Evolutionary conservation across 2,797 vertebrate species (phyloP).

Genomic region (Carapus acus): DNA sequence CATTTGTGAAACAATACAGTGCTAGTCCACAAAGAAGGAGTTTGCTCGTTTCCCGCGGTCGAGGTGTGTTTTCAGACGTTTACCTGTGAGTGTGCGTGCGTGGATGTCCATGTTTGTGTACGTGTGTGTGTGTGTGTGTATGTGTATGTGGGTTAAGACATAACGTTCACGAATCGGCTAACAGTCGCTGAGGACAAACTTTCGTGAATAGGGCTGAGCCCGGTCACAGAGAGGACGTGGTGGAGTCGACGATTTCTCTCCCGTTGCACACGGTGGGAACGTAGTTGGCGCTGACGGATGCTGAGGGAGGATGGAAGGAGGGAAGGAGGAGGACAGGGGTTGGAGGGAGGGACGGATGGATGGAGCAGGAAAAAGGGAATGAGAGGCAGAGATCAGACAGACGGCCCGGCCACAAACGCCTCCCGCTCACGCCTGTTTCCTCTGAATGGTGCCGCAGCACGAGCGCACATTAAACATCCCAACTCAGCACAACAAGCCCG

Average conservation of each 20-base stretch:
- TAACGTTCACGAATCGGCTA: slow-evolving; percentile 79
- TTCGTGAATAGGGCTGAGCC: slow-evolving; percentile 50
- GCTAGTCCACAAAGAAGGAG: slow-evolving; percentile 64
- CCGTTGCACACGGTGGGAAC: slow-evolving; percentile 95
- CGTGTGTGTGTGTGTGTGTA: slow-evolving; percentile 5
- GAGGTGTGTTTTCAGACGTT: slow-evolving; percentile 12
- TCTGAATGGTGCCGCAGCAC: too few species aligned
- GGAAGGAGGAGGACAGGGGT: slow-evolving; percentile 23
- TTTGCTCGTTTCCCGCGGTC: slow-evolving; percentile 28
- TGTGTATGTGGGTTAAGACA: slow-evolving; percentile 60
- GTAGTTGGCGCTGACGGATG: slow-evolving; percentile 84
- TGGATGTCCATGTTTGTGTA: slow-evolving; percentile 29
- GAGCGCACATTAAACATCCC: too few species aligned
- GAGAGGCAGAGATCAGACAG: slow-evolving; percentile 2
- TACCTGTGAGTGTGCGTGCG: slow-evolving; percentile 11
- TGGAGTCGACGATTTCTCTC: slow-evolving; percentile 96
- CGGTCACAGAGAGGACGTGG: slow-evolving; percentile 96
- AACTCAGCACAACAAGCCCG: background rate
- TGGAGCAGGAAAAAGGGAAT: slow-evolving; percentile 25
- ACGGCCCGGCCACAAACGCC: background rate
- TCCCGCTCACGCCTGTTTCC: too few species aligned
- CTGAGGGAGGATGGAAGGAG: slow-evolving; percentile 64
- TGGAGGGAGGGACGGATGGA: too few species aligned
- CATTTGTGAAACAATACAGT: slow-evolving; percentile 79
- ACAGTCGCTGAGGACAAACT: slow-evolving; percentile 81